Evolutionary conservation across 2,888 invertebrate species (phyloP).

Genomic region (Thera britannica): DNA sequence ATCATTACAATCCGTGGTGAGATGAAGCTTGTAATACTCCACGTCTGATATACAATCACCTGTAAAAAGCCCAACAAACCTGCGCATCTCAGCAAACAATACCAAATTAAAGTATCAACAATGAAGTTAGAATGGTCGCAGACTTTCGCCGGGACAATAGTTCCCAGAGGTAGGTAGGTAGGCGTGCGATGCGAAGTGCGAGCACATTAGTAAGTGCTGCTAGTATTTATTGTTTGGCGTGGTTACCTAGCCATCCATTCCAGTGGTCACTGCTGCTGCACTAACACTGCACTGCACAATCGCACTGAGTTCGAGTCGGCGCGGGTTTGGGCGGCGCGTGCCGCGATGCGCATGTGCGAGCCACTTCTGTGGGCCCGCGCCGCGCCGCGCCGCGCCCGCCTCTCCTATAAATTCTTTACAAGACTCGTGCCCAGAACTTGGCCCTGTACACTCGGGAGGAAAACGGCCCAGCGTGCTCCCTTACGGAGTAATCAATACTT

Average conservation of each 20-base stretch:
- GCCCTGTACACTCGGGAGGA: conserved; percentile 74
- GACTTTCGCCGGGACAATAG: conserved; percentile 48
- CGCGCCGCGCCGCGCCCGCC: conserved; percentile 47
- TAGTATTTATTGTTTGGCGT: conserved; percentile 20
- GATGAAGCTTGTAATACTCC: neutral
- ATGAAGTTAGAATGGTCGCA: conserved; percentile 40
- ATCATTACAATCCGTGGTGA: neutral
- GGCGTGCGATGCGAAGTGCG: conserved; percentile 21
- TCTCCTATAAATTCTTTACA: conserved; percentile 81
- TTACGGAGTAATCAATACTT: conserved; percentile 37
- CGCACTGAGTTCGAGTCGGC: conserved; percentile 62
- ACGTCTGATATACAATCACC: conserved; percentile 11
- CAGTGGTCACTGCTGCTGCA: conserved; percentile 55
- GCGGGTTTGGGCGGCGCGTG: conserved; percentile 42
- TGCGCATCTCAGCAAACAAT: conserved; percentile 33
- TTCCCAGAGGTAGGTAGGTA: conserved; percentile 28
- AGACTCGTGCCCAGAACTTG: conserved; percentile 76
- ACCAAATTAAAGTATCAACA: conserved; percentile 35
- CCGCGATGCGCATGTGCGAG: conserved; percentile 34
- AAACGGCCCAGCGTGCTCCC: conserved; percentile 51
- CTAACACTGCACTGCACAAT: conserved; percentile 64
- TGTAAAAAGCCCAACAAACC: conserved; percentile 28
- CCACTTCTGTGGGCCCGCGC: conserved; percentile 29
- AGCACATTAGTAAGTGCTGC: conserved; percentile 13
- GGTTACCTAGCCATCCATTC: conserved; percentile 75